Percentiles rank a stretch among this genome's conserved stretches.
Evolutionary conservation across 2,113 vertebrate genomes (phyloP).

Genomic region (Pseudonaja textilis): DNA sequence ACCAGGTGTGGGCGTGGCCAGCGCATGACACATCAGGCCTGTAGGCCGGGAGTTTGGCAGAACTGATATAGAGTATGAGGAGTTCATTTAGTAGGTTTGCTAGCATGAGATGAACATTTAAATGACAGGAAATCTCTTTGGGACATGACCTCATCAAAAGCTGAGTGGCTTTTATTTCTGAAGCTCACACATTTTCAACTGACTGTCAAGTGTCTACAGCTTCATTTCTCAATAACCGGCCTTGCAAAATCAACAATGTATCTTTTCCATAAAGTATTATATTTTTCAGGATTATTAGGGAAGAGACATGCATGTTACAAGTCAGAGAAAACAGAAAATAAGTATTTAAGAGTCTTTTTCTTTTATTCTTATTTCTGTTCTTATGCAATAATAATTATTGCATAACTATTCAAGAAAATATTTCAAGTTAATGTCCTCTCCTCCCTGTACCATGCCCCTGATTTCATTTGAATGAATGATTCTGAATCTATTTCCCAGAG

Average conservation of each 20-base stretch:
- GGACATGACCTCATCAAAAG: neutral
- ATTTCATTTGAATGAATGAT: neutral
- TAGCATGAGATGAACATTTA: neutral
- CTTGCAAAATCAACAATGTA: neutral
- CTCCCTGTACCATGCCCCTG: neutral
- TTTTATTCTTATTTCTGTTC: neutral
- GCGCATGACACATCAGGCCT: too few relatives aligned
- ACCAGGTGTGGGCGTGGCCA: too few relatives aligned
- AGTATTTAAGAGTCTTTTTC: neutral
- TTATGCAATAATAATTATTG: neutral
- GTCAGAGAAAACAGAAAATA: neutral
- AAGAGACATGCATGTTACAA: neutral
- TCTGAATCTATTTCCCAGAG: neutral
- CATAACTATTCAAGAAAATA: neutral
- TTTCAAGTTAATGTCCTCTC: neutral
- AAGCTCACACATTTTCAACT: neutral
- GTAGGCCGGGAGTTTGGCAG: too few relatives aligned
- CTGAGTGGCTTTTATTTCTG: neutral
- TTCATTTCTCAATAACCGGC: neutral
- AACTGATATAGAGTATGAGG: neutral
- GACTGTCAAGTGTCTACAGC: neutral
- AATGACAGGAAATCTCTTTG: neutral
- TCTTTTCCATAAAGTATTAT: neutral
- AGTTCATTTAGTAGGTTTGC: constrained; percentile 11
- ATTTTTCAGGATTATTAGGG: neutral